phyloP scores from a whole-genome alignment of 1,140 invertebrate species.

The Thaumatotibia leucotreta region DNA sequence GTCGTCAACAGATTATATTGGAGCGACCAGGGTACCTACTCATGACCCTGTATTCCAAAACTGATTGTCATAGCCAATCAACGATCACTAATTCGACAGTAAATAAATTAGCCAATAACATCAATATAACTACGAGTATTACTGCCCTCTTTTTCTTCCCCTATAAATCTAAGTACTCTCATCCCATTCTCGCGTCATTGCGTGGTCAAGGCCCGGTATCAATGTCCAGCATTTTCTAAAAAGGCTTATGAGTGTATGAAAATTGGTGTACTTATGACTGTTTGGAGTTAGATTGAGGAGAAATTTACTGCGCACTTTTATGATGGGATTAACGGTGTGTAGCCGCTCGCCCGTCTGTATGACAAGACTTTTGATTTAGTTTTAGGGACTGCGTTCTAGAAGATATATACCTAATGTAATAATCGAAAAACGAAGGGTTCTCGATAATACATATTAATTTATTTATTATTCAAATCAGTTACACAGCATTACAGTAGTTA shows the following conservation, averaged over 20 bases:
- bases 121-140: not conserved
- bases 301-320: constrained; percentile 5
- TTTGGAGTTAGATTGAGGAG: not conserved
- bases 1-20: too few species aligned
- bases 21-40: too few species aligned
- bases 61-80: not conserved
- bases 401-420: too few species aligned
- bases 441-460: too few species aligned
- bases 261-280: not conserved
- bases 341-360: not conserved
- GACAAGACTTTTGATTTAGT: not conserved
- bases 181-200: not conserved
- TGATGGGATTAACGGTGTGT: constrained; percentile 1
- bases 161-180: constrained; percentile 6
- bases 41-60: too few species aligned
- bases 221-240: not conserved
- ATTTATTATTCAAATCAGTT: too few species aligned
- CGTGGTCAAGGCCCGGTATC: constrained; percentile 2
- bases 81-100: not conserved
- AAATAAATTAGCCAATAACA: not conserved
- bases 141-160: not conserved
- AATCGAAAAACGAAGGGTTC: not conserved
- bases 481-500: too few species aligned
- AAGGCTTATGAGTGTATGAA: not conserved
- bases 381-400: not conserved